These are phyloP conservation scores for Styela clava DNA, from an alignment of 23 tunicate genomes.

Conservation along the genomic window DNA sequence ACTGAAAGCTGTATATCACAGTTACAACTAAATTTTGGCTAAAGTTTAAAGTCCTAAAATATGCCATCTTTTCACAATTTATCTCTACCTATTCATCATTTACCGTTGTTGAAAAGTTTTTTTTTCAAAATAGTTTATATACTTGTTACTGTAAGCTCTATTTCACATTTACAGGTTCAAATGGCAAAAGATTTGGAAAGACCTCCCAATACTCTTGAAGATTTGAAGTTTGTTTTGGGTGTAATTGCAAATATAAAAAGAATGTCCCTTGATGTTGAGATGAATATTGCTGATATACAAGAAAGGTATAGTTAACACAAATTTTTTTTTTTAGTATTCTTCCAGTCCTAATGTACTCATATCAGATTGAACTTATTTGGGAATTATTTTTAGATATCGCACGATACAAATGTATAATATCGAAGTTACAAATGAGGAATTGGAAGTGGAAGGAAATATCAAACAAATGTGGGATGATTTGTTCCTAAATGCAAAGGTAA, in stretches of 20 bases:
- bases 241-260: conserved; percentile 71
- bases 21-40: too few relatives aligned
- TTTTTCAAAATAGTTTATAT: too few relatives aligned
- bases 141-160: too few relatives aligned
- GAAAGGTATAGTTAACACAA: conserved; percentile 66
- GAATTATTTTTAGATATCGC: conserved; percentile 47
- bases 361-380: not conserved
- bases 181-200: conserved; percentile 55
- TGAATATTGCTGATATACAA: conserved; percentile 71
- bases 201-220: conserved; percentile 78
- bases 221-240: conserved; percentile 78
- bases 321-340: too few relatives aligned
- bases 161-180: conserved; percentile 57
- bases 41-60: too few relatives aligned
- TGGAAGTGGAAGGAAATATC: conserved; percentile 54
- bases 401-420: conserved; percentile 77
- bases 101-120: too few relatives aligned
- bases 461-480: conserved; percentile 91
- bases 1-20: too few relatives aligned
- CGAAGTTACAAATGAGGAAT: conserved; percentile 69
- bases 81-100: too few relatives aligned
- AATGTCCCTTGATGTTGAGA: conserved; percentile 85
- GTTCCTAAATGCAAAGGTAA: conserved; percentile 81
- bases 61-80: too few relatives aligned
- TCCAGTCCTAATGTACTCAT: not conserved